Conservation (phyloP, 2,113 vertebrate species). For the Lasiurus cinereus region DNA sequence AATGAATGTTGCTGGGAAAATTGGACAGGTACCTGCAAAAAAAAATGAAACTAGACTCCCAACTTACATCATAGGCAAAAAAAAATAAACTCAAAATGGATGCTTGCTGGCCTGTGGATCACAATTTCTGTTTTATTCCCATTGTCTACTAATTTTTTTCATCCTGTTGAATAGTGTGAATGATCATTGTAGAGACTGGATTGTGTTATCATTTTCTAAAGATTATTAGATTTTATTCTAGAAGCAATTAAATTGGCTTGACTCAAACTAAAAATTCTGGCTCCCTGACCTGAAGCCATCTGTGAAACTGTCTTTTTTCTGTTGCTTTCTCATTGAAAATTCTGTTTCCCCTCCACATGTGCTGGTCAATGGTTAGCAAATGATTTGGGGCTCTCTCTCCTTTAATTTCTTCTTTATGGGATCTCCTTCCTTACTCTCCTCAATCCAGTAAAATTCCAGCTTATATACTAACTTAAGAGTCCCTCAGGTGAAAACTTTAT, state of each 20-base stretch:
- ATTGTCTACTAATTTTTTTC: background rate
- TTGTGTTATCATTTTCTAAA: background rate
- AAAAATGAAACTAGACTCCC: no score
- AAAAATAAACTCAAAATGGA: no score
- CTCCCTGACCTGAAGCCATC: background rate
- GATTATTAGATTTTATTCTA: background rate
- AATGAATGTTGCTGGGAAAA: no score
- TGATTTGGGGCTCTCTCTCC: background rate
- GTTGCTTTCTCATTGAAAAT: background rate
- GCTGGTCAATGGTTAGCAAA: background rate
- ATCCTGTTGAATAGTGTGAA: background rate
- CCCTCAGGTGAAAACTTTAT: background rate
- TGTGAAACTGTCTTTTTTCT: background rate
- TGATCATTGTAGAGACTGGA: background rate
- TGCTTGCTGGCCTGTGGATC: background rate
- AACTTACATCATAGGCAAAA: no score
- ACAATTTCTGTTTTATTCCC: background rate
- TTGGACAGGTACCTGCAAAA: no score
- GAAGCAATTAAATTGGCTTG: background rate
- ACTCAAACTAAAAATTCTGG: background rate
- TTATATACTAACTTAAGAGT: background rate
- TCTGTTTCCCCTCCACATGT: background rate
- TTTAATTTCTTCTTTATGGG: background rate
- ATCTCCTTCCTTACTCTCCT: background rate
- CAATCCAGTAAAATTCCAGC: background rate